phyloP scores from a whole-genome alignment of 2,888 invertebrate species.

The Agrilus cyanescens region DNA sequence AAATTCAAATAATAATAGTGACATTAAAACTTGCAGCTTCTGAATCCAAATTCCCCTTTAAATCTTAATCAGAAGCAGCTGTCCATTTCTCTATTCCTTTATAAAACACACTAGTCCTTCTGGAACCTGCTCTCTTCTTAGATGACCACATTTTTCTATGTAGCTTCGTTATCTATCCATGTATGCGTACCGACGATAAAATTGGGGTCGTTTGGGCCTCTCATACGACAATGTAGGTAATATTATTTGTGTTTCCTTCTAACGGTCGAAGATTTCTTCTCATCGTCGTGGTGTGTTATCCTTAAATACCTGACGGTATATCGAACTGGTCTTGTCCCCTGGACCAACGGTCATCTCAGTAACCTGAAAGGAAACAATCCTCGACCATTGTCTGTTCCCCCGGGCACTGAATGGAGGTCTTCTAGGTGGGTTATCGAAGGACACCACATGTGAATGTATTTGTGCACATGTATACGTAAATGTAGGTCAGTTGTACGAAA shows the following conservation, averaged over 20 bases:
- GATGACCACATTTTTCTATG: too few species aligned
- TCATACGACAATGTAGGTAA: too few species aligned
- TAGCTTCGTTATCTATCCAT: too few species aligned
- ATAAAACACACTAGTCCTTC: too few species aligned
- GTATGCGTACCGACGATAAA: too few species aligned
- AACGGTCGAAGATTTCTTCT: slow-evolving; percentile 15
- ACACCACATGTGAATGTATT: neutral
- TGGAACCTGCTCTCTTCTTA: too few species aligned
- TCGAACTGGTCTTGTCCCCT: slow-evolving; percentile 16
- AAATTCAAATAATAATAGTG: too few species aligned
- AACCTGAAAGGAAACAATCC: slow-evolving; percentile 17
- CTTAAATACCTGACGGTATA: slow-evolving; percentile 14
- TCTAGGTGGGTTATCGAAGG: slow-evolving; percentile 16
- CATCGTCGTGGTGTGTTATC: slow-evolving; percentile 14
- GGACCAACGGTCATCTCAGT: slow-evolving; percentile 21
- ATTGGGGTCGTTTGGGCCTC: too few species aligned
- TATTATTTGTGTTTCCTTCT: slow-evolving; percentile 5
- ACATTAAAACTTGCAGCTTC: too few species aligned
- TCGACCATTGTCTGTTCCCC: slow-evolving; percentile 19
- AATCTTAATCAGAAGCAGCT: too few species aligned
- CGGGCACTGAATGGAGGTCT: slow-evolving; percentile 16
- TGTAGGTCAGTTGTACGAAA: slow-evolving; percentile 19
- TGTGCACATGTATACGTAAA: slow-evolving; percentile 8
- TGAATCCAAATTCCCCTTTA: too few species aligned
- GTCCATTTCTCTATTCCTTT: too few species aligned